Base-by-base conservation (phyloP, 2,113 vertebrate species). In the Bostrychus sinensis region DNA sequence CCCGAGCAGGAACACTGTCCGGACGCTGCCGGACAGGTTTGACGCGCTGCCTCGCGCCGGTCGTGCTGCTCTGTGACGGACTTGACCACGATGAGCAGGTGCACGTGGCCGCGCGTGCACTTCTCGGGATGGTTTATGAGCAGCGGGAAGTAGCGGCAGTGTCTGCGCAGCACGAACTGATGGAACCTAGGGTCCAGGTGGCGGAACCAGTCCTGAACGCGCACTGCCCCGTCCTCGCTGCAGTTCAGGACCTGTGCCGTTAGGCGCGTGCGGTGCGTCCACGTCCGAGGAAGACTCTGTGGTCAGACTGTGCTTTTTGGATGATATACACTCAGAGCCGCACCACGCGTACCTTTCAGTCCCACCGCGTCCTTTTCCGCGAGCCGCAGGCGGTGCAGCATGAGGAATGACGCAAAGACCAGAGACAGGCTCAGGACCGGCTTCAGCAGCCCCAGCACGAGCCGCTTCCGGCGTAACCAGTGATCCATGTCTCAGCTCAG, bases 71-170 rank as follows among this genome's bases (percentile, higher is more conserved):
- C 92, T 14, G 92, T 92, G 0, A 92, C 89, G 19, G 91, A 93
- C 48, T 94, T 93, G 16, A 94, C 88, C 43, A 92, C 92, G 48
- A 93, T 80, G 17, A 94, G 92, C 50, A 94, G 68, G 67, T 92
- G 86, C 28, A 90, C 84, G 22, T 84, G 80, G 30, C 79, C 83
- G 12, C 46, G 71, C 10, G 66, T 20, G 56, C 93, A 94, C 19
- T 91, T 93, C 78, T 93, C 92, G 14, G 93, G 92, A 66, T 94
- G 92, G 83, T 93, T 92, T 14, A 93, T 86, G 51, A 89, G 62
- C 91, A 94, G 89, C 1, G 93, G 93, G 54, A 91, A 94, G 72
- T 94, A 93, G 34, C 91, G 78, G 67, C 93, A 94, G 63, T 93
- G 92, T 63, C 91, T 85, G 73, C 90, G 90, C 7, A 92, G 70